Evolutionary conservation across 2,113 vertebrate species (phyloP).

Genomic region (Colius striatus): DNA sequence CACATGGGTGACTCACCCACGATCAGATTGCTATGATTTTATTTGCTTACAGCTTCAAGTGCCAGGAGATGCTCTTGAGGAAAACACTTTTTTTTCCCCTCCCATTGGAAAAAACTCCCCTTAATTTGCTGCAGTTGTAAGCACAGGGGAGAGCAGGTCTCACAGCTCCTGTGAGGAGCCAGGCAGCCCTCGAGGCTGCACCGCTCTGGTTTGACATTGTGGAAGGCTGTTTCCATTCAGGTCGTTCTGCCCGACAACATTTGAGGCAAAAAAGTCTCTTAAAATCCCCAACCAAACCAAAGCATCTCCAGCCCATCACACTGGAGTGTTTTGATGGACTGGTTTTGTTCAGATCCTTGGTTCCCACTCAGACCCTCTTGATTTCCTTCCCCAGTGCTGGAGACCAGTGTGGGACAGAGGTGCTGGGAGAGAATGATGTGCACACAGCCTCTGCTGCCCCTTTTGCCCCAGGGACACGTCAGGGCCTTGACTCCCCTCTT

Average conservation of each 20-base stretch:
- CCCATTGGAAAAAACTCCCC: background rate
- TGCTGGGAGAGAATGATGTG: too few species aligned
- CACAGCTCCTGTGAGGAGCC: background rate
- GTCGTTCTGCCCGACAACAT: background rate
- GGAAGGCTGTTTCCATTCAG: background rate
- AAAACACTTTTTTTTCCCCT: background rate
- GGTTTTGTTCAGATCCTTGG: background rate
- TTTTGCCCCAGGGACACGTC: too few species aligned
- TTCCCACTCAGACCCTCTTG: background rate
- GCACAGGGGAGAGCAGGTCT: background rate
- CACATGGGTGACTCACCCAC: background rate
- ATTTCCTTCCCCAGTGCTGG: rapidly evolving
- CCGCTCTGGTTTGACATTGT: background rate
- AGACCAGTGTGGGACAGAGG: rapidly evolving
- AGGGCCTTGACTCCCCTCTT: too few species aligned
- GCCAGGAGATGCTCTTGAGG: background rate
- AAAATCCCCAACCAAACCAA: background rate
- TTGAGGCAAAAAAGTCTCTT: background rate
- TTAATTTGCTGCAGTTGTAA: background rate
- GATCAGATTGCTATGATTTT: background rate
- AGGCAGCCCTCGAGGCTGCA: background rate
- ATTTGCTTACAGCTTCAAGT: background rate
- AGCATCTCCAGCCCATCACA: background rate
- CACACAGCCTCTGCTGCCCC: too few species aligned
- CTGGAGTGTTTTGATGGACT: background rate